phyloP scores from a whole-genome alignment of 1,140 invertebrate genomes.

The Meloidogyne floridensis region DNA sequence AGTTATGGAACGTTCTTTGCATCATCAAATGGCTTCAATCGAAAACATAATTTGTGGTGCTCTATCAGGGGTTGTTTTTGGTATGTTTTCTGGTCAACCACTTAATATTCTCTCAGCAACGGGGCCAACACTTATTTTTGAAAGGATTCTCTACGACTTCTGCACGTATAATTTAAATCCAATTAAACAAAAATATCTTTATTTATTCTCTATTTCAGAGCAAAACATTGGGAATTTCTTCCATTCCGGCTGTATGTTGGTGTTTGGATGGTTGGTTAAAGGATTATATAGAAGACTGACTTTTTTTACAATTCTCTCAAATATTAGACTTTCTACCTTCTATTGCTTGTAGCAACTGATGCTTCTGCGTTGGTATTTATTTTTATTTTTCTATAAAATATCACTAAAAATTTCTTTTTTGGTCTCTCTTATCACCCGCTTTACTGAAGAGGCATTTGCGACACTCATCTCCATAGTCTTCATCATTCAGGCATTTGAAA shows the following conservation, averaged over 20 bases:
- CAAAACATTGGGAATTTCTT: slow-evolving; percentile 65
- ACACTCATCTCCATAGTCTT: slow-evolving; percentile 68
- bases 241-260: slow-evolving; percentile 68
- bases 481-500: slow-evolving; percentile 65
- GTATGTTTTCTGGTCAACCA: slow-evolving; percentile 68
- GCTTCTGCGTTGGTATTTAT: slow-evolving; percentile 58
- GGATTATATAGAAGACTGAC: background rate
- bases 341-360: slow-evolving; percentile 67
- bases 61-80: slow-evolving; percentile 67
- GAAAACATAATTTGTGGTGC: slow-evolving; percentile 67
- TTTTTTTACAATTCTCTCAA: background rate
- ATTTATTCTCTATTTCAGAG: slow-evolving; percentile 43
- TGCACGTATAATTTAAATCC: slow-evolving; percentile 50
- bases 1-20: slow-evolving; percentile 65
- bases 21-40: slow-evolving; percentile 67
- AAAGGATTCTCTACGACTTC: slow-evolving; percentile 67
- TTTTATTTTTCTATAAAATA: slow-evolving; percentile 56
- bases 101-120: slow-evolving; percentile 68
- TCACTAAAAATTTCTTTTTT: slow-evolving; percentile 38
- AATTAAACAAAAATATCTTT: background rate
- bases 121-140: slow-evolving; percentile 68
- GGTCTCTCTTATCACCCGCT: slow-evolving; percentile 54
- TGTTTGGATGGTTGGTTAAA: slow-evolving; percentile 62
- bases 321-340: slow-evolving; percentile 56
- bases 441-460: slow-evolving; percentile 69